These are phyloP conservation scores for Caenorhabditis tropicalis DNA, from an alignment of 1,140 invertebrate genomes.

Conservation along the genomic window DNA sequence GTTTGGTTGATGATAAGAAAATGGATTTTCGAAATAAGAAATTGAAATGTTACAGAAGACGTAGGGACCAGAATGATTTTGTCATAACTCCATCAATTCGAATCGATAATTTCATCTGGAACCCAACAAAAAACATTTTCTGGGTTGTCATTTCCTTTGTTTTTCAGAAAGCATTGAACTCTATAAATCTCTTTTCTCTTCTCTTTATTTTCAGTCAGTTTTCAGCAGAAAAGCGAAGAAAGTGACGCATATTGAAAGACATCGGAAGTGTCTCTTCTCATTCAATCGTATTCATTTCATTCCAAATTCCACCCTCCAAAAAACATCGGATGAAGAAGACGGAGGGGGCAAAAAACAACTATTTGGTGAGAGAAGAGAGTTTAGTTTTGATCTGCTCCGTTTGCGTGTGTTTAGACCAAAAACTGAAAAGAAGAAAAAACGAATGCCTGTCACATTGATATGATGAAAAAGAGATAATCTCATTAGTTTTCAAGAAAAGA, in stretches of 20 bases:
- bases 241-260: background rate
- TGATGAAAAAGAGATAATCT: slow-evolving; percentile 11
- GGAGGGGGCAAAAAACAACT: slow-evolving; percentile 30
- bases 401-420: background rate
- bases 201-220: background rate
- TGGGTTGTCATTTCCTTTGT: background rate
- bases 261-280: slow-evolving; percentile 23
- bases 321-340: background rate
- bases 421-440: background rate
- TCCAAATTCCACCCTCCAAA: slow-evolving; percentile 19
- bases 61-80: too few relatives aligned
- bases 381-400: background rate
- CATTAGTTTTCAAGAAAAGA: slow-evolving; percentile 19
- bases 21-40: too few relatives aligned
- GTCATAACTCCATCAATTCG: too few relatives aligned
- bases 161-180: background rate
- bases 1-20: too few relatives aligned
- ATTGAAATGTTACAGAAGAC: too few relatives aligned
- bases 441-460: slow-evolving; percentile 17
- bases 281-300: slow-evolving; percentile 37
- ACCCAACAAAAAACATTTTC: background rate
- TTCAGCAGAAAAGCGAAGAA: background rate
- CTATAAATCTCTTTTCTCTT: background rate
- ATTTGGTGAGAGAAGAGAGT: background rate
- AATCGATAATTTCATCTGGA: too few relatives aligned